Evolutionary conservation across 2,797 vertebrate genomes (phyloP).

Genomic region (Eurystomus glaucurus): DNA sequence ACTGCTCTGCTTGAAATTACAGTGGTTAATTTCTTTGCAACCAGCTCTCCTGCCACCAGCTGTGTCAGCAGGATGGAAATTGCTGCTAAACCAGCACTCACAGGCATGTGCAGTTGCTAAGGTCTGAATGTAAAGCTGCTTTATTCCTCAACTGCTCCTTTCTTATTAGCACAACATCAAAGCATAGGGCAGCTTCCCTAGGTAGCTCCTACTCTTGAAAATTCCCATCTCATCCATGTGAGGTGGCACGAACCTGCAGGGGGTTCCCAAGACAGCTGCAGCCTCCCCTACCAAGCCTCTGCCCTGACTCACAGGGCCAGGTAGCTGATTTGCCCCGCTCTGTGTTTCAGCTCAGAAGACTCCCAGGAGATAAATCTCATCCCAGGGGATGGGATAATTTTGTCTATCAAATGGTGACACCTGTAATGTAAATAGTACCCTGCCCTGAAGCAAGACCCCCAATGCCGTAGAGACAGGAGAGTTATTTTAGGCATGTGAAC

Average conservation of each 20-base stretch:
- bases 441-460: rapidly evolving
- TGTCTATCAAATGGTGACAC: background rate
- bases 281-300: background rate
- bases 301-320: rapidly evolving
- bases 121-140: background rate
- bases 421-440: background rate
- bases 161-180: background rate
- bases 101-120: background rate
- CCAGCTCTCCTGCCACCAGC: background rate
- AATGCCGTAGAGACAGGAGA: rapidly evolving
- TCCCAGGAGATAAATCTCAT: background rate
- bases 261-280: background rate
- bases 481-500: background rate
- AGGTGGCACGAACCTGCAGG: background rate
- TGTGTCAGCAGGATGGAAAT: background rate
- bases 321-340: rapidly evolving
- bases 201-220: background rate
- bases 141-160: background rate
- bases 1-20: background rate
- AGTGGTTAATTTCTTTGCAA: background rate
- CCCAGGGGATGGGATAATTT: background rate
- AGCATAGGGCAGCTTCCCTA: background rate
- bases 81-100: background rate
- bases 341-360: background rate
- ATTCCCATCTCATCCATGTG: rapidly evolving